Percentiles rank a stretch among this genome's conserved stretches.
Conservation (phyloP, 2,797 vertebrate species). For the Pangasius krempfi region DNA sequence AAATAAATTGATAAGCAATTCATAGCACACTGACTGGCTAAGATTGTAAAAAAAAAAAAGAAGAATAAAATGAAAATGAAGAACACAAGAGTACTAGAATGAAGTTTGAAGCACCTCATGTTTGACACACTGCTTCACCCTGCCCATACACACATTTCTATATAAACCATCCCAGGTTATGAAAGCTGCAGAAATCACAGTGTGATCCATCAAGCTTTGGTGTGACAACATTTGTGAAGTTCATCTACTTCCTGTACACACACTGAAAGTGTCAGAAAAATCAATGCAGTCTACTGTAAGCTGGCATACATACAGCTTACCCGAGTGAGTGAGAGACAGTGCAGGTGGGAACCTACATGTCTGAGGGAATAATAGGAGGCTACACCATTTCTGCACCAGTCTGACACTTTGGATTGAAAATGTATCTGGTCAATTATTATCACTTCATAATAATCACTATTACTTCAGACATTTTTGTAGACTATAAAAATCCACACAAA, state of each 20-base stretch:
- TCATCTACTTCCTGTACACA: constrained; percentile 73
- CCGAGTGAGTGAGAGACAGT: constrained; percentile 38
- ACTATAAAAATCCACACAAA: constrained; percentile 7
- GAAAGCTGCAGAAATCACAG: constrained; percentile 67
- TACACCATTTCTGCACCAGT: not conserved
- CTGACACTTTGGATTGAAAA: constrained; percentile 11
- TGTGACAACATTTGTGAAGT: constrained; percentile 71
- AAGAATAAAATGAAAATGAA: not conserved
- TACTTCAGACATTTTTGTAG: constrained; percentile 1
- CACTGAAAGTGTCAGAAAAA: constrained; percentile 75
- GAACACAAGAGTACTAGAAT: not conserved
- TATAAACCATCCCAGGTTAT: constrained; percentile 70
- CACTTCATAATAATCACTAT: constrained; percentile 3
- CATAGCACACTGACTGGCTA: not conserved
- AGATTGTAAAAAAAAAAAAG: not conserved
- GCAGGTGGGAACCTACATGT: constrained; percentile 18
- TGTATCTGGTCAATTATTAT: constrained; percentile 30
- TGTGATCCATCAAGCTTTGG: constrained; percentile 74
- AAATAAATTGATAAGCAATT: not conserved
- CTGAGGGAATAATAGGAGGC: constrained; percentile 20
- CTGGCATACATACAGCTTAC: constrained; percentile 43
- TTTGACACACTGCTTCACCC: constrained; percentile 10
- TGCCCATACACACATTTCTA: constrained; percentile 59
- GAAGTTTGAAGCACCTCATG: constrained; percentile 4
- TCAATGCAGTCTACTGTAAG: constrained; percentile 72